Base-by-base conservation (phyloP, 2,888 invertebrate species). In the Timema podura region DNA sequence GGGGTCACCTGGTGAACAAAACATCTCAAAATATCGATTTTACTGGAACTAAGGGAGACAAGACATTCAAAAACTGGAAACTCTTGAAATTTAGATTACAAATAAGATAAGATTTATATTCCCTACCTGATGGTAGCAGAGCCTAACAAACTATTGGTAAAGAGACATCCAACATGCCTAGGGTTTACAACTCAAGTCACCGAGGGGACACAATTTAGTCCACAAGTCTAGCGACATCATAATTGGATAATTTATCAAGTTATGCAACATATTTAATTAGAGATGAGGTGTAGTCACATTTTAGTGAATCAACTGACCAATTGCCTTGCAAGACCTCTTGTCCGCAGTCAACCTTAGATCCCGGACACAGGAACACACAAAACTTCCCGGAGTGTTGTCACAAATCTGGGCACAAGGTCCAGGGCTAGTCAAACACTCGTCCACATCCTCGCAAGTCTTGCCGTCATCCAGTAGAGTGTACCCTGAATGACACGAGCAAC, bases 351-450 rank as follows among this genome's bases (percentile, higher is more conserved):
- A 79, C 0, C 84, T 78, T 74, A 85, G 90, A 16, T 87, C 88
- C 9, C 76, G 72, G n/a, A 84, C 82, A 74, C 90, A 91, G 6
- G 83, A 82, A 76, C 91, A 91, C 1, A 79, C 66, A 77, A 83
- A 89, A 0, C 85, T 83, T 0, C 89, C 89, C 0, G 78, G 79
- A 0, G 79, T 77, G 75, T 90, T 89, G 47, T 77, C 76, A 77
- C 91, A 91, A 5, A 83, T 76, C 76, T 93, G 93, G 5, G 90
- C 85, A 77, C 93, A 93, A 0, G 84, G 80, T 16, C 81, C 79
- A 0, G 82, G 81, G 15, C 83, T 81, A 2, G 78, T 74, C 2
- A 79, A 74, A 76, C 95, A 95, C 80, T 94, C 94, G 76, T 93
- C 84, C 0, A 90, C 81, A 77, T 94, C 92, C 13, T 78, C 77